Evolutionary conservation across 2,888 invertebrate species (phyloP), one percentile per base, ranked within the genome.

Genomic region (Zygaena filipendulae): DNA sequence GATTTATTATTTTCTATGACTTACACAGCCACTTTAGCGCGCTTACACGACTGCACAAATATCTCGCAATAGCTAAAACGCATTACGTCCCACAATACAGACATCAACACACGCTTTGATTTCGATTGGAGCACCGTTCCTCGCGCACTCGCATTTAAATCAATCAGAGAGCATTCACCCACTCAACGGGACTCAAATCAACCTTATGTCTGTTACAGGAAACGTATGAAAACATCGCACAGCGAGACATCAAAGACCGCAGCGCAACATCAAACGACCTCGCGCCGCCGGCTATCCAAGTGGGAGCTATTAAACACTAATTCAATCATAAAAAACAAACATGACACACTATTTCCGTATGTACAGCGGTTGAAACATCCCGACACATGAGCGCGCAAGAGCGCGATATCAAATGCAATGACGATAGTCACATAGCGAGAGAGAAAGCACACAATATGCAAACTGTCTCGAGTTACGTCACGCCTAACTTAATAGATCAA

Each of bases 321-420:
- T 68, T 59, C 64, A 68, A 71, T 66, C 68, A 71, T 72, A 72
- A 71, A n/a, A 72, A 71, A 69, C 67, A 71, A 75, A 71, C 69
- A 75, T 74, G 72, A 51, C 51, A 47, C 35, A 50, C 58, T 68
- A 63, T 64, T 67, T 62, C 60, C 49, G 58, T 52, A 50, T 53
- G 46, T 50, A 50, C 51, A 55, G 59, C 50, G 46, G 49, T 38
- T 58, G 50, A 58, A n/a, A 43, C 42, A 41, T 35, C 42, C 36
- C 36, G 39, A 68, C 71, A 69, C 68, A 74, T 72, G 72, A 70
- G 52, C 61, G 55, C 58, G 40, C 50, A 59, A 43, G 48, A 40
- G 48, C 45, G 43, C 36, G 39, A 40, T 33, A 36, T 38, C 25
- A 41, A 43, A 42, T 49, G 40, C 32, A 32, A 37, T 30, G 23